Evolutionary conservation across 2,113 vertebrate species (phyloP), one percentile per base, ranked within the genome.

Genomic region (Lepisosteus osseus): DNA sequence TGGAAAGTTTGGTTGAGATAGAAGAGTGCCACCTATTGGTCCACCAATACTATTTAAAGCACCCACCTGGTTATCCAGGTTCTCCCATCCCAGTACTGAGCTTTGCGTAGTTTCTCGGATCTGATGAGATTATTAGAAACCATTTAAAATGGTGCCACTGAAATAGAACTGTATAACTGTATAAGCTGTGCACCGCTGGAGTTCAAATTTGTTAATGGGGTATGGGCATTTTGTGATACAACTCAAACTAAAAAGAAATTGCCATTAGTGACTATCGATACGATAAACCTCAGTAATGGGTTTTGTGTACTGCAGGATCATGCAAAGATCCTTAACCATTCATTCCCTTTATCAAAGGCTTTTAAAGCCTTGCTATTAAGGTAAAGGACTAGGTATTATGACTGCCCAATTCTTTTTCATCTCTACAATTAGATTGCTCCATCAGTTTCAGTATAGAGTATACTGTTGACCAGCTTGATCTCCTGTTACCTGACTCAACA

Each of bases 291-390:
- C 15, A 15, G 65, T 54, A 54, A 54, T 6, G 56, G 6, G 74
- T 68, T 77, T 75, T 63, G 41, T 55, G 70, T 72, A 71, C 54
- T 29, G 71, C 61, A 51, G 71, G 72, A 77, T 61, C 12, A 43
- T 8, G 14, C 8, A 42, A 64, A 13, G 0, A 43, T 43, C 70
- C 63, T 51, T 55, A 61, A 59, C 41, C 59, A 54, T 29, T 29
- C 29, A 29, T 61, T 73, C 72, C 47, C 66, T 76, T 68, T 69
- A 72, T 64, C 66, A 40, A 65, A 45, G 12, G 59, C 62, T 57
- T 78, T 79, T 76, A 57, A 74, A 79, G 75, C 72, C 66, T 61
- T n/a, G 44, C 43, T 70, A 77, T 80, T 77, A 79, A 70, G 55
- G 15, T 17, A 62, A 13, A 74, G 75, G 73, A 76, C 75, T 72